These are phyloP conservation scores for Symphodus melops DNA, from an alignment of 2,113 vertebrate species.

Conservation along the genomic window DNA sequence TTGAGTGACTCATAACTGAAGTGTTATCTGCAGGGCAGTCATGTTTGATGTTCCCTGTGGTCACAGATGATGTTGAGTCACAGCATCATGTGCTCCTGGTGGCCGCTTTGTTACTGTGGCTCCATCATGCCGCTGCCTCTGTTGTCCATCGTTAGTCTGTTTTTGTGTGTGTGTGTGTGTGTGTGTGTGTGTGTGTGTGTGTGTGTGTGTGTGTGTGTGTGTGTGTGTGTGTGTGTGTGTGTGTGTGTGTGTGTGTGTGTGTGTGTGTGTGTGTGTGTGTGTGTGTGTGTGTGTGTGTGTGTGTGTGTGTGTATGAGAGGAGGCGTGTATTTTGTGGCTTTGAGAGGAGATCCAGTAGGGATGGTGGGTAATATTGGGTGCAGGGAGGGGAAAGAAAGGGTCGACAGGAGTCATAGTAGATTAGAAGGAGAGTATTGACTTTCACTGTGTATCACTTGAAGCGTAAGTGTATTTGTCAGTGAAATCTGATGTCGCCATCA, in stretches of 20 bases:
- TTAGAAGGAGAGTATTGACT: constrained; percentile 86
- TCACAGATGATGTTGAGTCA: constrained; percentile 66
- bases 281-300: constrained; percentile 10
- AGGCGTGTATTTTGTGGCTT: constrained; percentile 53
- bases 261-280: constrained; percentile 9
- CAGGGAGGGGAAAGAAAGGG: constrained; percentile 30
- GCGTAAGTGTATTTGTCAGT: constrained; percentile 91
- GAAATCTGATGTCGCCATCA: constrained; percentile 91
- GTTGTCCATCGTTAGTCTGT: constrained; percentile 58
- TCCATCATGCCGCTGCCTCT: constrained; percentile 50
- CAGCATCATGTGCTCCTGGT: constrained; percentile 55
- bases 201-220: constrained; percentile 5
- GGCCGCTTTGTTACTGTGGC: constrained; percentile 51
- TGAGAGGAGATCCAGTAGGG: constrained; percentile 42
- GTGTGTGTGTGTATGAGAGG: constrained; percentile 11
- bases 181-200: constrained; percentile 11
- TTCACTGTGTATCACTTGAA: constrained; percentile 90
- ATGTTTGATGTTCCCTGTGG: constrained; percentile 61
- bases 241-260: constrained; percentile 8
- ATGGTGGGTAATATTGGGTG: constrained; percentile 41
- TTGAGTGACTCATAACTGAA: constrained; percentile 42
- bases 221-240: constrained; percentile 7
- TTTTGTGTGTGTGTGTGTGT: constrained; percentile 7
- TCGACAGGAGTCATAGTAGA: constrained; percentile 54
- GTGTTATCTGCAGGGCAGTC: constrained; percentile 41